A percentile compares a stretch with the other conserved stretches of the same genome.
Conservation (phyloP, 2,113 vertebrate genomes). For the Raja brachyura region DNA sequence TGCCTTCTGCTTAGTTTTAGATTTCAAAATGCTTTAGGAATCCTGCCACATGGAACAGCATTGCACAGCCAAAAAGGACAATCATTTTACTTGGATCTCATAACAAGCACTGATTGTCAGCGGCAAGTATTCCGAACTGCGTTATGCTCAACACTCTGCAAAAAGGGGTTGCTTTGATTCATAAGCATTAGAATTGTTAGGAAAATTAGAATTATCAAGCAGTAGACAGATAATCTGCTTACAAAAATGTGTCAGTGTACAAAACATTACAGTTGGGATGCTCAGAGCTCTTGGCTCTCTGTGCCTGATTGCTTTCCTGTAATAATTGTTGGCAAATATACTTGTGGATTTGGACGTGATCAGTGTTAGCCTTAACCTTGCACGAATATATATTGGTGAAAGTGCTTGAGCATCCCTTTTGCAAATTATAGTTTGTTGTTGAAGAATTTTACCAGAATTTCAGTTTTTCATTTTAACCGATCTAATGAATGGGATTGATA, state of each 20-base stretch:
- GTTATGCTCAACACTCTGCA: not conserved
- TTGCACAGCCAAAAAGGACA: slow-evolving; percentile 15
- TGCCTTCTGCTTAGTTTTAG: slow-evolving; percentile 48
- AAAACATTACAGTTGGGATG: not conserved
- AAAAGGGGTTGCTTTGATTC: not conserved
- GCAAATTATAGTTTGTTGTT: not conserved
- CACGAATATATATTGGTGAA: not conserved
- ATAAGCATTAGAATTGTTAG: not conserved
- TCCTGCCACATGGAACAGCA: slow-evolving; percentile 36
- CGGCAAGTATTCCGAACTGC: not conserved
- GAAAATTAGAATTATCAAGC: slow-evolving; percentile 11
- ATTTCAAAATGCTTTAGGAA: slow-evolving; percentile 42
- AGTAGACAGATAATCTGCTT: not conserved
- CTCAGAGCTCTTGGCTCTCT: not conserved
- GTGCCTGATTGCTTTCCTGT: not conserved
- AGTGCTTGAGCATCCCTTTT: not conserved
- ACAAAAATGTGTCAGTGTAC: not conserved
- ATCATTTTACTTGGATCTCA: slow-evolving; percentile 8
- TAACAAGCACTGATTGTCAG: not conserved
- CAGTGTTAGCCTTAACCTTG: not conserved
- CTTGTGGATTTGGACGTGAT: not conserved
- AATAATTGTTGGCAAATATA: not conserved
- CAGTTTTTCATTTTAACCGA: not conserved
- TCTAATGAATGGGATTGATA: not conserved
- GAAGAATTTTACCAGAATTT: not conserved